Conservation (phyloP, 2,888 invertebrate species). For the Hypomecis atomaria region DNA sequence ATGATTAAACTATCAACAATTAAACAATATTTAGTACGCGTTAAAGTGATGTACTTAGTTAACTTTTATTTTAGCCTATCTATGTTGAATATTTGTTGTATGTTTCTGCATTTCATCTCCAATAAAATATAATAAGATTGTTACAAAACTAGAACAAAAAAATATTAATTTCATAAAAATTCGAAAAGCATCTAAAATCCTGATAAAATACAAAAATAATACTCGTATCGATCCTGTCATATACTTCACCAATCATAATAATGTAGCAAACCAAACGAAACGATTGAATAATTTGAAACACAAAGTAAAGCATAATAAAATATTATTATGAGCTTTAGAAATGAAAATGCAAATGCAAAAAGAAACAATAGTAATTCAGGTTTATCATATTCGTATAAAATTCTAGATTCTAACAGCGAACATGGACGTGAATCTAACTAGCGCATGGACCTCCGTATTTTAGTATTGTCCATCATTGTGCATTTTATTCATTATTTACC, state of each 20-base stretch:
- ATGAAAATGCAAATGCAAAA: constrained; percentile 10
- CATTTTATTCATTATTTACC: constrained; percentile 58
- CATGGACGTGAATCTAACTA: constrained; percentile 76
- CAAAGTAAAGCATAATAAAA: too few relatives aligned
- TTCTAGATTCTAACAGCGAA: constrained; percentile 66
- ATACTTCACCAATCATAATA: too few relatives aligned
- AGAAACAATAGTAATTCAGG: constrained; percentile 58
- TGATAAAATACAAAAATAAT: too few relatives aligned
- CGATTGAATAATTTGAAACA: too few relatives aligned
- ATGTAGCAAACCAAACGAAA: too few relatives aligned
- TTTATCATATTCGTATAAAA: constrained; percentile 67
- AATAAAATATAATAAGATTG: neutral
- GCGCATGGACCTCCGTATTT: constrained; percentile 78
- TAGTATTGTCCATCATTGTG: constrained; percentile 83
- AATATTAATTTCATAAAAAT: neutral
- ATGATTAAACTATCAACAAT: constrained; percentile 25
- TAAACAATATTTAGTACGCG: neutral
- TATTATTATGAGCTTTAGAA: neutral
- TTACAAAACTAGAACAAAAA: neutral
- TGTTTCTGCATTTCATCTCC: neutral
- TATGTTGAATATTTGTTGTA: constrained; percentile 4
- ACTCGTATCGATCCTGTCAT: too few relatives aligned
- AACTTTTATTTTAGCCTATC: constrained; percentile 3
- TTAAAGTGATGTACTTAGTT: constrained; percentile 8
- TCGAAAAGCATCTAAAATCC: neutral